Evolutionary conservation across 1,140 invertebrate genomes (phyloP).

Genomic region (Dufourea novaeangliae): DNA sequence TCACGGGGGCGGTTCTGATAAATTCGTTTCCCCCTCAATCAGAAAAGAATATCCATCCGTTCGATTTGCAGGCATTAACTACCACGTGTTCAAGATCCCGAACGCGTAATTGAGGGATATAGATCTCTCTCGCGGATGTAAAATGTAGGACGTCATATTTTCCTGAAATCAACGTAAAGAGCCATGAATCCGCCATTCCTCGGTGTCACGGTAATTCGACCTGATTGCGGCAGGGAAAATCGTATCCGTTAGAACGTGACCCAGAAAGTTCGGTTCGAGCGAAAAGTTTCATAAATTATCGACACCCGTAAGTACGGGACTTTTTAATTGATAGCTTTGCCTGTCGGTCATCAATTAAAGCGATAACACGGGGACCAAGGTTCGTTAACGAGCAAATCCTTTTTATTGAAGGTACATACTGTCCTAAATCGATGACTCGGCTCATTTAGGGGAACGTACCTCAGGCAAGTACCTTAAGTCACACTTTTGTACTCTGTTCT

Average conservation of each 20-base stretch:
- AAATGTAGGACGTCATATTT: slow-evolving; percentile 10
- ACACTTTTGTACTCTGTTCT: background rate
- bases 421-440: background rate
- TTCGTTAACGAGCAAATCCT: background rate
- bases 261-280: background rate
- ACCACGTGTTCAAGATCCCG: background rate
- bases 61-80: slow-evolving; percentile 30
- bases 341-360: background rate
- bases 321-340: slow-evolving; percentile 10
- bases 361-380: background rate
- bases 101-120: slow-evolving; percentile 6
- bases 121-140: slow-evolving; percentile 32
- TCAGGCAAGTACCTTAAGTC: background rate
- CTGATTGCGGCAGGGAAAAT: slow-evolving; percentile 16
- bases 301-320: background rate
- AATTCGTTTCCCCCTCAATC: background rate
- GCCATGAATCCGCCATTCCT: slow-evolving; percentile 1
- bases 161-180: background rate
- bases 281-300: slow-evolving; percentile 27
- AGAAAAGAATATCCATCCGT: slow-evolving; percentile 17
- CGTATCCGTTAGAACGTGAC: slow-evolving; percentile 25
- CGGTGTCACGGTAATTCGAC: background rate
- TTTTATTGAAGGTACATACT: background rate
- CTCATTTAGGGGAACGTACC: background rate
- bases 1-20: background rate